These are phyloP conservation scores for Drosophila serrata DNA, from an alignment of 1,140 invertebrate species.

Conservation along the genomic window DNA sequence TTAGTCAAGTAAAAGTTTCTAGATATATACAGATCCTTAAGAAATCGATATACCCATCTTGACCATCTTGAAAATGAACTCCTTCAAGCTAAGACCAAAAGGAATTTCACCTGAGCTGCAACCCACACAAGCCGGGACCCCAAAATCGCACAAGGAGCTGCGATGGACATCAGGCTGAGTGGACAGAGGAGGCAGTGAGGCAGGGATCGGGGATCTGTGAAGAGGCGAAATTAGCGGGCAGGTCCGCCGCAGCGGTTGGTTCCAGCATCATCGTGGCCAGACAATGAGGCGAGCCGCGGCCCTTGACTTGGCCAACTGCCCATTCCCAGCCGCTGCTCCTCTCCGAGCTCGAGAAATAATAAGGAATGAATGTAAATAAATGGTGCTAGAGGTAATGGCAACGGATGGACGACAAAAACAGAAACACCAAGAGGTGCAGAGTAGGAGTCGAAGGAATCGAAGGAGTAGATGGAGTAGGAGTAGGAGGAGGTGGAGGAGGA, in stretches of 20 bases:
- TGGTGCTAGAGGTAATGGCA: conserved; percentile 64
- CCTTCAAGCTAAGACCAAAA: conserved; percentile 4
- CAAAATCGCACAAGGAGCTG: conserved; percentile 47
- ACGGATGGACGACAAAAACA: conserved; percentile 63
- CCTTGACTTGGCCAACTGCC: conserved; percentile 64
- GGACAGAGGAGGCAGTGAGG: background rate
- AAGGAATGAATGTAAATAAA: conserved; percentile 78
- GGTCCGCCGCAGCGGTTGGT: conserved; percentile 34
- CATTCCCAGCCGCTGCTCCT: conserved; percentile 19
- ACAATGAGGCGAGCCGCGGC: conserved; percentile 77
- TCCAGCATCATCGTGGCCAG: conserved; percentile 59
- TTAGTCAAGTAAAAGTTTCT: background rate
- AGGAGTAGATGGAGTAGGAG: background rate
- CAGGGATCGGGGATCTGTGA: conserved; percentile 57
- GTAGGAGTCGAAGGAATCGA: background rate
- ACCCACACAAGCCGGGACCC: conserved; percentile 56
- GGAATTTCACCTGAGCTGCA: conserved; percentile 45
- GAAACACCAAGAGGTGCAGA: conserved; percentile 36
- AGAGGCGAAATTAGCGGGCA: conserved; percentile 77
- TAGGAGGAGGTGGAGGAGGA: conserved; percentile 12
- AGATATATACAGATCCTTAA: background rate
- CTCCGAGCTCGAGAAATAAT: conserved; percentile 32
- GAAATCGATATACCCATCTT: background rate
- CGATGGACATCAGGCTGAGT: background rate
- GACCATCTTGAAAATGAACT: background rate